These are phyloP conservation scores for Ernsta delagoae DNA, from an alignment of 2,888 invertebrate genomes.

Conservation along the genomic window DNA sequence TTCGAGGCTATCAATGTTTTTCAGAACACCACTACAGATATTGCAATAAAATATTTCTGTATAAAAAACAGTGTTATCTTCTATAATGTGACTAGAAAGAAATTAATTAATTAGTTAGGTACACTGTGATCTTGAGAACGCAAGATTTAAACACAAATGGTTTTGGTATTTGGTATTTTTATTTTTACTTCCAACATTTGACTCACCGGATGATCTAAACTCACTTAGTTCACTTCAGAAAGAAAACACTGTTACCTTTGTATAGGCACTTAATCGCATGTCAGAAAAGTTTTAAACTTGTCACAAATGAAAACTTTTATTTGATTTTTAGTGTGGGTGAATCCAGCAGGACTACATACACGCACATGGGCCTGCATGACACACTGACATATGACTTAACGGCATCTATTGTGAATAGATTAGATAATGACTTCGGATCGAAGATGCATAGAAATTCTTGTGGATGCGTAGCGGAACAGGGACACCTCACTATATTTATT, in stretches of 20 bases:
- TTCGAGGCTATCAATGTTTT: no score
- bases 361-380: not conserved
- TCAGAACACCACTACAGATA: no score
- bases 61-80: no score
- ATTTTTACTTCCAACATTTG: not conserved
- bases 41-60: no score
- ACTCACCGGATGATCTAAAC: no score
- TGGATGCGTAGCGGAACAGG: conserved; percentile 26
- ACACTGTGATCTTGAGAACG: no score
- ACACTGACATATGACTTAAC: not conserved
- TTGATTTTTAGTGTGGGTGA: not conserved
- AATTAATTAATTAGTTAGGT: no score
- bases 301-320: not conserved
- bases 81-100: no score
- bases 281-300: no score
- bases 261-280: not conserved
- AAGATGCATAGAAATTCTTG: conserved; percentile 55
- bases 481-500: conserved; percentile 30
- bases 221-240: not conserved
- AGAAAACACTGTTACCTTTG: not conserved
- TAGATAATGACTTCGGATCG: conserved; percentile 65
- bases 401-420: conserved; percentile 63
- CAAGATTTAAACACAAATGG: no score
- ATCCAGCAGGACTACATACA: not conserved
- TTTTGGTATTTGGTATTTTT: no score